Conservation (phyloP, 2,888 invertebrate species). For the Teleogryllus oceanicus region DNA sequence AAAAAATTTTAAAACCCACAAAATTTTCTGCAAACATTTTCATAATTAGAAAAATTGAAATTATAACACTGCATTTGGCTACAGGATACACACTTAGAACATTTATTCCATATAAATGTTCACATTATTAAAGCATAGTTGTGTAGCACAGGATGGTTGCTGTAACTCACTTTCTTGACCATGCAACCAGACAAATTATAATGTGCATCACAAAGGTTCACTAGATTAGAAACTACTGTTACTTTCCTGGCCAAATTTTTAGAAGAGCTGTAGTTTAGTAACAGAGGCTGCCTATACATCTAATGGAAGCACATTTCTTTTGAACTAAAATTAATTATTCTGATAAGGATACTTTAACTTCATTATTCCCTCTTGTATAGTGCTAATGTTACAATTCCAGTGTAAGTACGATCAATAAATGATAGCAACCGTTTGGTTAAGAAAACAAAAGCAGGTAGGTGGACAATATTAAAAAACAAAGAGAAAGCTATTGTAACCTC, state of each 20-base stretch:
- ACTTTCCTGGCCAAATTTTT: slow-evolving; percentile 22
- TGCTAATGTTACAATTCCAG: background rate
- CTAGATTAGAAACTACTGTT: slow-evolving; percentile 20
- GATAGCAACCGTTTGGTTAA: background rate
- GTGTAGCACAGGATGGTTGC: slow-evolving; percentile 30
- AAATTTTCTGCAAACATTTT: slow-evolving; percentile 23
- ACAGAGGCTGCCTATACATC: background rate
- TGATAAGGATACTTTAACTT: background rate
- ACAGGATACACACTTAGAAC: slow-evolving; percentile 28
- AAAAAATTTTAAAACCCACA: slow-evolving; percentile 25
- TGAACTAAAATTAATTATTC: slow-evolving; percentile 27
- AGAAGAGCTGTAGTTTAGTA: slow-evolving; percentile 26
- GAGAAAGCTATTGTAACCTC: background rate
- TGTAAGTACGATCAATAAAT: slow-evolving; percentile 12
- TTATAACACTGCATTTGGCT: slow-evolving; percentile 28
- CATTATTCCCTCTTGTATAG: background rate
- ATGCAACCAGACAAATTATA: slow-evolving; percentile 27
- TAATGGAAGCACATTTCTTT: slow-evolving; percentile 37
- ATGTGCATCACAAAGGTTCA: slow-evolving; percentile 24
- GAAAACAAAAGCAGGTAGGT: slow-evolving; percentile 3
- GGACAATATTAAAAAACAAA: background rate
- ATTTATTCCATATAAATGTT: slow-evolving; percentile 23
- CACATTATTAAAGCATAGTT: slow-evolving; percentile 28
- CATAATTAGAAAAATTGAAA: slow-evolving; percentile 25
- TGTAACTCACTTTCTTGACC: slow-evolving; percentile 3